These are phyloP conservation scores for Calameuta idolon DNA, from an alignment of 2,888 invertebrate genomes.

Conservation along the genomic window DNA sequence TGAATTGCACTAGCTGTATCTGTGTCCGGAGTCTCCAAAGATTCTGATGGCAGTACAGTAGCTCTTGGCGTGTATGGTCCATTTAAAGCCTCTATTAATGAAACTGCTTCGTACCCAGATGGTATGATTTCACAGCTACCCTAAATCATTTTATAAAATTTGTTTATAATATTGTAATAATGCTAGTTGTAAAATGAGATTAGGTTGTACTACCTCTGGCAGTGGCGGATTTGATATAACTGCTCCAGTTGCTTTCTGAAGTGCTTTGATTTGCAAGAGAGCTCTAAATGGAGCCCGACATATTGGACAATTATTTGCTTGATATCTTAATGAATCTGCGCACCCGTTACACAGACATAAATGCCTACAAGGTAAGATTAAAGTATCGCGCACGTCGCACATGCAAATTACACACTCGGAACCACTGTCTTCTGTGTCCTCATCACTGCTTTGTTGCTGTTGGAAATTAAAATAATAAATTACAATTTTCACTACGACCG, in stretches of 20 bases:
- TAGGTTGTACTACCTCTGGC: conserved; percentile 71
- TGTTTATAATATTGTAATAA: background rate
- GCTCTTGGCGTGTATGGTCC: conserved; percentile 80
- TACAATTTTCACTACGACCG: background rate
- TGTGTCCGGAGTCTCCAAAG: conserved; percentile 73
- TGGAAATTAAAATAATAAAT: background rate
- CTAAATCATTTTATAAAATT: conserved; percentile 58
- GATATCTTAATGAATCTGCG: conserved; percentile 96
- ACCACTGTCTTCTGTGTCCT: conserved; percentile 92
- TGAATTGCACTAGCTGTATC: conserved; percentile 73
- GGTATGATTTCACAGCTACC: conserved; percentile 87
- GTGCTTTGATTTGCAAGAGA: conserved; percentile 92
- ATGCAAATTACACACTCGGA: conserved; percentile 99
- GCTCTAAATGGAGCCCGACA: conserved; percentile 99
- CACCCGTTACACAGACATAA: conserved; percentile 97
- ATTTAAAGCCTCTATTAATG: conserved; percentile 94
- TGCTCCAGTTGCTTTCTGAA: conserved; percentile 78
- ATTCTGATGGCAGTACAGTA: conserved; percentile 64
- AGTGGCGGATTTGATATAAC: conserved; percentile 70
- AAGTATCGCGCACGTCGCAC: conserved; percentile 96
- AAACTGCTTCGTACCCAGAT: conserved; percentile 92
- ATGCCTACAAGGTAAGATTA: conserved; percentile 97
- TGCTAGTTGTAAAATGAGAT: conserved; percentile 1
- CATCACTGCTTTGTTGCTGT: conserved; percentile 74
- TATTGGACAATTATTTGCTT: conserved; percentile 98